Conservation (phyloP, 2,113 vertebrate species). For the Rynchops niger region DNA sequence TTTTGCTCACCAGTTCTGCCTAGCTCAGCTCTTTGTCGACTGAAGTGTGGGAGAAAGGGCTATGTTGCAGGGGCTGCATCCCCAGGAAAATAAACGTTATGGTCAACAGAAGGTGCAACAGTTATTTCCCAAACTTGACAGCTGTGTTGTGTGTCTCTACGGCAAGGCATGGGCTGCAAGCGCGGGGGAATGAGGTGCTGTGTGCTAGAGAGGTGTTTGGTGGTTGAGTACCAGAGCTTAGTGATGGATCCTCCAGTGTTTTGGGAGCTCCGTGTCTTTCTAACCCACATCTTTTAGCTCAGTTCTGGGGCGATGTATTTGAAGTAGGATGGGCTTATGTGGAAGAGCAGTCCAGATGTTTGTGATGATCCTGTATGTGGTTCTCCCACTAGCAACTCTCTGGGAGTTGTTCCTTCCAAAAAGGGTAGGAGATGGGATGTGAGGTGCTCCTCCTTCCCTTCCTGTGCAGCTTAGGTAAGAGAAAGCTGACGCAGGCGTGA, state of each 20-base stretch:
- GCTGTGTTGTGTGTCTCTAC: neutral
- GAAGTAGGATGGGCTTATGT: neutral
- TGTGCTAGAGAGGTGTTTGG: neutral
- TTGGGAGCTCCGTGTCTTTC: neutral
- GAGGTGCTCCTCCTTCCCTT: neutral
- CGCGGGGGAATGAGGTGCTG: neutral
- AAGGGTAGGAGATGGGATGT: neutral
- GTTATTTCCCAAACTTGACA: neutral
- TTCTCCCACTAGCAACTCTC: neutral
- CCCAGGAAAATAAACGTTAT: neutral
- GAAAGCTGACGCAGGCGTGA: neutral
- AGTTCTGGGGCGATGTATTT: neutral
- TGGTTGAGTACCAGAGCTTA: neutral
- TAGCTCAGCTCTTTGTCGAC: neutral
- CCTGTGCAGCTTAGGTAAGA: neutral
- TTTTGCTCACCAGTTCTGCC: neutral
- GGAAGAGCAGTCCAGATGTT: neutral
- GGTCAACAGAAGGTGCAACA: neutral
- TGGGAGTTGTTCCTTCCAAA: neutral
- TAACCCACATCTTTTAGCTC: neutral
- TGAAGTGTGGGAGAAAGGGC: neutral
- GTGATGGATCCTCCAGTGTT: neutral
- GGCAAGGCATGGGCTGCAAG: neutral
- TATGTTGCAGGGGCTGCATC: neutral
- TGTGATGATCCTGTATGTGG: neutral